phyloP scores from a whole-genome alignment of 2,888 invertebrate genomes.

The Plusia festucae region DNA sequence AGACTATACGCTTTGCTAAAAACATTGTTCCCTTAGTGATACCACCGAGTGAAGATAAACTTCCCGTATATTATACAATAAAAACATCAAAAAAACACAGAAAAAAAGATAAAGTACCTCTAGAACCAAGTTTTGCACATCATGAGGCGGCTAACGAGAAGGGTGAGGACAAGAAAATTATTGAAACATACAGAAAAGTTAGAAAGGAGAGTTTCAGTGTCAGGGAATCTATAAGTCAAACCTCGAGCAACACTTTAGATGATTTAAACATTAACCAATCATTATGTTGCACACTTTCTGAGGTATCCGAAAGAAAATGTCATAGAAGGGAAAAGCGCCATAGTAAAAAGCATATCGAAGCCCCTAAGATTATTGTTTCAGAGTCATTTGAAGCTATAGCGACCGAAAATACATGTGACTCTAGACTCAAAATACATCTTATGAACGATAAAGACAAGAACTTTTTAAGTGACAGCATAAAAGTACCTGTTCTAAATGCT shows the following conservation, averaged over 20 bases:
- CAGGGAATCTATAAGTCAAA: slow-evolving; percentile 69
- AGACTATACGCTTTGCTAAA: slow-evolving; percentile 80
- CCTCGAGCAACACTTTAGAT: slow-evolving; percentile 77
- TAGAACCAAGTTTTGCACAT: slow-evolving; percentile 45
- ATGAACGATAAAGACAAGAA: slow-evolving; percentile 81
- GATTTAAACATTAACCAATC: slow-evolving; percentile 79
- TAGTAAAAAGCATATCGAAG: slow-evolving; percentile 52
- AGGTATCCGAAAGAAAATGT: slow-evolving; percentile 73
- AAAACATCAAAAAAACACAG: slow-evolving; percentile 71
- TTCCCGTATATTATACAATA: slow-evolving; percentile 76
- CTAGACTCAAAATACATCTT: slow-evolving; percentile 80
- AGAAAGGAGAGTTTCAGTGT: slow-evolving; percentile 66
- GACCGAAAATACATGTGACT: slow-evolving; percentile 70
- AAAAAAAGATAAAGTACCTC: slow-evolving; percentile 60
- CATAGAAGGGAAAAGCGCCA: slow-evolving; percentile 62
- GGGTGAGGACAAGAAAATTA: slow-evolving; percentile 63
- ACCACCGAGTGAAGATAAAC: slow-evolving; percentile 68
- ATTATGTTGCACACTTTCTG: slow-evolving; percentile 76
- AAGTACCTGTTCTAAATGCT: slow-evolving; percentile 74
- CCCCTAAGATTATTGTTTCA: slow-evolving; percentile 67
- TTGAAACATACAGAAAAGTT: slow-evolving; percentile 66
- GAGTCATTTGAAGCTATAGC: slow-evolving; percentile 81
- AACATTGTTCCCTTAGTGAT: slow-evolving; percentile 77
- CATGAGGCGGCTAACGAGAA: slow-evolving; percentile 60
- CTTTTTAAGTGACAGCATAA: slow-evolving; percentile 75